phyloP scores from a whole-genome alignment of 1,140 invertebrate species.

The Drosophila kurseongensis region DNA sequence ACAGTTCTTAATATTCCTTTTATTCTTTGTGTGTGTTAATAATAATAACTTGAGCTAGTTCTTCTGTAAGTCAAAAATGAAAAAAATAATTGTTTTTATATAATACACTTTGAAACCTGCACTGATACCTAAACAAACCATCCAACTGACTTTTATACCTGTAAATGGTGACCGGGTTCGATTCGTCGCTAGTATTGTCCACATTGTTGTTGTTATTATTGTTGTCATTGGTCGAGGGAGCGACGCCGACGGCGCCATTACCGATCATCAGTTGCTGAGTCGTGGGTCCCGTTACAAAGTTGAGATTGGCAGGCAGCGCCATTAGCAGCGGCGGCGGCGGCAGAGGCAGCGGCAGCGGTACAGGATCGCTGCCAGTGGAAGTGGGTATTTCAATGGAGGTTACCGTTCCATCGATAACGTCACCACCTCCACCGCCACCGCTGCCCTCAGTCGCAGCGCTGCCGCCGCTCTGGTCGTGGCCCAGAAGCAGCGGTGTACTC shows the following conservation, averaged over 20 bases:
- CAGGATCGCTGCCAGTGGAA: conserved; percentile 3
- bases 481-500: conserved; percentile 63
- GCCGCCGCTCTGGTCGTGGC: conserved; percentile 51
- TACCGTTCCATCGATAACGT: conserved; percentile 17
- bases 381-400: conserved; percentile 39
- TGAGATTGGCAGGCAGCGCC: conserved; percentile 61
- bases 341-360: conserved; percentile 1
- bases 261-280: conserved; percentile 30
- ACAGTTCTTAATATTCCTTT: too few species aligned
- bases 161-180: conserved; percentile 92
- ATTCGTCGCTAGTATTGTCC: conserved; percentile 91
- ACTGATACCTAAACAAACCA: background rate
- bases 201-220: conserved; percentile 89
- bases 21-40: too few species aligned
- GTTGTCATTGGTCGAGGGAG: conserved; percentile 78
- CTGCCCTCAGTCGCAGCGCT: conserved; percentile 10
- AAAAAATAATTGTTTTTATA: too few species aligned
- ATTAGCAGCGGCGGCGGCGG: conserved; percentile 48
- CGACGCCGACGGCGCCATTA: conserved; percentile 38
- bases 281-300: conserved; percentile 63
- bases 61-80: too few species aligned
- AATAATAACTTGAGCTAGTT: too few species aligned
- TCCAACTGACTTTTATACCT: conserved; percentile 85
- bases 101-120: too few species aligned
- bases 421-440: conserved; percentile 1